Conservation (phyloP, 2,113 vertebrate genomes). For the Rhinogobius similis region DNA sequence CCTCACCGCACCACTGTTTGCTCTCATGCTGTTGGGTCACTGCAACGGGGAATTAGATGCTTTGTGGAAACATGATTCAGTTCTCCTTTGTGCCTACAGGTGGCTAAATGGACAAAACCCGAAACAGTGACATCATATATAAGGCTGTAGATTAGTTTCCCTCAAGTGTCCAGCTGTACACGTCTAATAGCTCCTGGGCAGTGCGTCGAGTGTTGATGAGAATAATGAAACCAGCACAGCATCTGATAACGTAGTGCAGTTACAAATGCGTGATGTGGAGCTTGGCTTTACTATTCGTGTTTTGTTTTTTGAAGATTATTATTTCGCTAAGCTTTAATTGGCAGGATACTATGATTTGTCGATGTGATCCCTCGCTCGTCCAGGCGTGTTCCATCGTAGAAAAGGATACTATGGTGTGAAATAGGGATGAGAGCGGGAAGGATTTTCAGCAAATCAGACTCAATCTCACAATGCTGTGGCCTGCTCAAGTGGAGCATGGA, state of each 20-base stretch:
- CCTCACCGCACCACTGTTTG: constrained; percentile 47
- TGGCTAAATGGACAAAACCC: neutral
- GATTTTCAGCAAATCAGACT: too few species aligned
- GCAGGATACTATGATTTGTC: too few species aligned
- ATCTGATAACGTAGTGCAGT: neutral
- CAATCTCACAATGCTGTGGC: too few species aligned
- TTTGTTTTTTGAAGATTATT: too few species aligned
- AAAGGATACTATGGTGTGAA: too few species aligned
- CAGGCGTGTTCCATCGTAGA: too few species aligned
- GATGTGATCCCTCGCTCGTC: too few species aligned
- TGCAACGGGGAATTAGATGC: constrained; percentile 47
- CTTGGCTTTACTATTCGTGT: too few species aligned
- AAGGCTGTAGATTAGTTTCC: neutral
- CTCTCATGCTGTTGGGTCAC: constrained; percentile 35
- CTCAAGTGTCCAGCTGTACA: neutral
- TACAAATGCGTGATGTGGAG: neutral
- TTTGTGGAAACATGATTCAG: constrained; percentile 39
- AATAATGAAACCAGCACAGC: neutral
- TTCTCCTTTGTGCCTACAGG: constrained; percentile 42
- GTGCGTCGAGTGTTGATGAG: neutral
- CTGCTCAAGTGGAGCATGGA: too few species aligned
- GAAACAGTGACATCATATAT: neutral
- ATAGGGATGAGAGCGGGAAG: too few species aligned
- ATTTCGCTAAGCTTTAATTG: too few species aligned
- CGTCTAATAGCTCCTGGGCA: neutral